Evolutionary conservation across 2,888 invertebrate species (phyloP), one percentile per base, ranked within the genome.

Genomic region (Drosophila anomalata): DNA sequence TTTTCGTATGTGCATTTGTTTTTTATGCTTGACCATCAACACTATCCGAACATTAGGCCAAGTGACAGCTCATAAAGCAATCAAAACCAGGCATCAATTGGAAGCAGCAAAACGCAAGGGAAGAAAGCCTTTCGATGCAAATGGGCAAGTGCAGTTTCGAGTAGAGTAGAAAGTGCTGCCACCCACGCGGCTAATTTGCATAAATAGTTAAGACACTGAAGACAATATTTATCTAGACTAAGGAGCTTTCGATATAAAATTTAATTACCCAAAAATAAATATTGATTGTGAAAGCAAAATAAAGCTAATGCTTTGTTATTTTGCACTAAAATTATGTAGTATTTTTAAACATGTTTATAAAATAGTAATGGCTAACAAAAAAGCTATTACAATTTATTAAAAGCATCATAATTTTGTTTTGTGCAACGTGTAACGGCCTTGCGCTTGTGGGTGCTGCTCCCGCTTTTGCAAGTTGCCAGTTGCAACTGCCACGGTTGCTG

Each of bases 151-250:
- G 61, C 61, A 68, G 65, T 57, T 67, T 56, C 47, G 55, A 78
- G 62, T 83, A 82, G 81, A 82, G 62, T 83, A 82, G 81, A 82
- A 82, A 82, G 82, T 83, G 80, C 75, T 66, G 60, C 86, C 81
- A 80, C 84, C 87, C 81, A 86, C 82, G 57, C 50, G 51, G 54
- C 14, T 55, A 67, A 80, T 80, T 76, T 75, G 84, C 81, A 86
- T 86, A 80, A 76, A 80, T 62, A 66, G 69, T 71, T 0, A 11
- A 12, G 11, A 22, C 44, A 24, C 44, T 44, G 22, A 22, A 44
- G 22, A 3, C 17, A 42, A 42, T 42, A 17, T 17, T 17, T 42
- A 20, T 11, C n/a, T 9, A 17, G 41, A n/a, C 17, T 2, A 17
- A 7, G 17, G 41, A 17, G 5, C 9, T 8, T 42, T 42, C 17